Percentiles rank a stretch among this genome's conserved stretches.
Evolutionary conservation across 2,797 vertebrate genomes (phyloP).

Genomic region (Macrochelys suwanniensis): DNA sequence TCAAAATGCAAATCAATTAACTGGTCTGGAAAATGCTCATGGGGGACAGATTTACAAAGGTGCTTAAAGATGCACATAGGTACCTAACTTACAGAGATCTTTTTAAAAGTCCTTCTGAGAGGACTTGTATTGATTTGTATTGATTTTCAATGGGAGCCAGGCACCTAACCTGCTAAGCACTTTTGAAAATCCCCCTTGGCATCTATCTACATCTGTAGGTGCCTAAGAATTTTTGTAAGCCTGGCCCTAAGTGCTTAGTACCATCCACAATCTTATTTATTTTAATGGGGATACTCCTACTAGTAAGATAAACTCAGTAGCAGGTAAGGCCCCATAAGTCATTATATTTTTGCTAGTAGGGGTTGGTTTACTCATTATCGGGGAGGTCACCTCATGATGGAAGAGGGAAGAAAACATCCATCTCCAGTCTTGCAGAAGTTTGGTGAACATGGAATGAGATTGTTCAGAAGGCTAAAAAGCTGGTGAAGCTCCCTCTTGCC

Average conservation of each 20-base stretch:
- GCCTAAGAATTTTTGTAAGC: fast-evolving
- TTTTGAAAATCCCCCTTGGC: neutral
- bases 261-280: neutral
- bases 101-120: neutral
- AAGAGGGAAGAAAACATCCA: neutral
- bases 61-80: neutral
- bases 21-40: neutral
- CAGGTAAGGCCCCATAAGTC: neutral
- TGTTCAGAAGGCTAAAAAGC: neutral
- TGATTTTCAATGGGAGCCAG: fast-evolving
- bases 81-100: neutral
- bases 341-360: neutral
- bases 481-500: neutral
- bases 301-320: neutral
- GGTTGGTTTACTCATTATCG: neutral
- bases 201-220: neutral
- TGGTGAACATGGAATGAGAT: neutral
- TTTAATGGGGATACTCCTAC: neutral
- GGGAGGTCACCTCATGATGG: neutral
- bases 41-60: neutral
- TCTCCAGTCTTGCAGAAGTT: neutral
- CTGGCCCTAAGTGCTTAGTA: neutral
- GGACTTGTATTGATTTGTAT: neutral
- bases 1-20: neutral
- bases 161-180: fast-evolving